phyloP scores from a whole-genome alignment of 2,888 invertebrate genomes.

The Odontocerum albicorne region DNA sequence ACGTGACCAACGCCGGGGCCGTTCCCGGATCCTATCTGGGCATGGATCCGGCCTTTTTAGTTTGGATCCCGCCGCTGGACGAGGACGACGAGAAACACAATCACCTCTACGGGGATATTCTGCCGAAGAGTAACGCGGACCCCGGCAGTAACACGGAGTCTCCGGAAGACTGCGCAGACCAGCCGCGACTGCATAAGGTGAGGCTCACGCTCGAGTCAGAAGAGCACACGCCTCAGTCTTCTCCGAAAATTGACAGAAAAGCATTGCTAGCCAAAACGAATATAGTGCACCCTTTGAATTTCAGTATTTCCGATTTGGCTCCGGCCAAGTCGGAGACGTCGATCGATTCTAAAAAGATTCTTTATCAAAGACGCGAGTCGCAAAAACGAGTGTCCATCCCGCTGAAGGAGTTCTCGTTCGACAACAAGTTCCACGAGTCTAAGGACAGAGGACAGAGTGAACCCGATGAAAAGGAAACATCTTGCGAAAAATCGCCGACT shows the following conservation, averaged over 20 bases:
- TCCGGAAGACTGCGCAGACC: constrained; percentile 52
- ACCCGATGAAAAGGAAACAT: constrained; percentile 42
- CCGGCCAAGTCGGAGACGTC: constrained; percentile 45
- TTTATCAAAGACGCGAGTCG: constrained; percentile 26
- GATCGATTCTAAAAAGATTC: constrained; percentile 35
- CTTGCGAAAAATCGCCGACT: constrained; percentile 47
- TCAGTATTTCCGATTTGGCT: constrained; percentile 52
- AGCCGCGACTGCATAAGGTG: constrained; percentile 12
- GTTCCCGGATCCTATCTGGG: constrained; percentile 85
- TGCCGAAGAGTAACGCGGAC: constrained; percentile 55
- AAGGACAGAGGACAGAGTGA: constrained; percentile 42
- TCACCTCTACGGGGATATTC: constrained; percentile 56
- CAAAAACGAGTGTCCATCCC: constrained; percentile 46
- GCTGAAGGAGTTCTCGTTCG: constrained; percentile 51
- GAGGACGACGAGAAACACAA: constrained; percentile 60
- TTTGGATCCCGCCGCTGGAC: constrained; percentile 84
- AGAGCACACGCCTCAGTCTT: constrained; percentile 49
- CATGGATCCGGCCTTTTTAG: constrained; percentile 86
- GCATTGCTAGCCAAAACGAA: constrained; percentile 46
- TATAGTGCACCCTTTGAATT: constrained; percentile 55
- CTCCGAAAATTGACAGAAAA: constrained; percentile 42
- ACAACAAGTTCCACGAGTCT: constrained; percentile 37
- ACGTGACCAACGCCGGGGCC: constrained; percentile 80
- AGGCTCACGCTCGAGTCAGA: constrained; percentile 37
- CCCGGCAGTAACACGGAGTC: constrained; percentile 71